Evolutionary conservation across 1,140 invertebrate species (phyloP), one percentile per base, ranked within the genome.

Genomic region (Euschistus heros): DNA sequence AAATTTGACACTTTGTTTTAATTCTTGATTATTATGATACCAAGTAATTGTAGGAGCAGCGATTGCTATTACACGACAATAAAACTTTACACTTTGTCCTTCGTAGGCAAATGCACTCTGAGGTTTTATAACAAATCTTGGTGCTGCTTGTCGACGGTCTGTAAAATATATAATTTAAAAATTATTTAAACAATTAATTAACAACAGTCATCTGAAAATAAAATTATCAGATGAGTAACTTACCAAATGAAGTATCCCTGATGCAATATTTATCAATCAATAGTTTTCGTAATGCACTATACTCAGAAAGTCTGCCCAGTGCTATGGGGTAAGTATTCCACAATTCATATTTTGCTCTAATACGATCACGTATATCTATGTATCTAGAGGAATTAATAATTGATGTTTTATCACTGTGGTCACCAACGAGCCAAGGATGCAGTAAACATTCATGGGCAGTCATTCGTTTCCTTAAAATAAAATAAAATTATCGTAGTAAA

Each of bases 1-100:
- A 77, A 94, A 97, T 77, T 99, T 99, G 26, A 97, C 94, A 70
- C 94, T 97, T 77, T 99, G 97, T 63, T 89, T 82, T n/a, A 99
- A 78, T 72, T 98, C 94, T 69, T 85, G 81, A 74, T 92, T 93
- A 76, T 95, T 94, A 69, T 92, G 87, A 69, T 86, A 92, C 97
- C 97, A 99, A 22, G 91, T 92, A 42, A 99, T 81, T 13, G 94
- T 95, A 3, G 96, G 92, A 22, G 93, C 84, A 22, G 95, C 94
- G 65, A 91, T 86, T 8, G 94, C 94, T 71, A 99, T 92, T 67
- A 99, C 89, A 69, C 94, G 86, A 75, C 95, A 99, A 72, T 92
- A 93, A 81, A 99, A 94, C 74, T 95, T 96, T 44, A 94, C 94
- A 70, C 90, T 94, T 74, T 98, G 93, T 22, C 96, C 96, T 77